Evolutionary conservation across 2,113 vertebrate genomes (phyloP).

Genomic region (Salvelinus namaycush): DNA sequence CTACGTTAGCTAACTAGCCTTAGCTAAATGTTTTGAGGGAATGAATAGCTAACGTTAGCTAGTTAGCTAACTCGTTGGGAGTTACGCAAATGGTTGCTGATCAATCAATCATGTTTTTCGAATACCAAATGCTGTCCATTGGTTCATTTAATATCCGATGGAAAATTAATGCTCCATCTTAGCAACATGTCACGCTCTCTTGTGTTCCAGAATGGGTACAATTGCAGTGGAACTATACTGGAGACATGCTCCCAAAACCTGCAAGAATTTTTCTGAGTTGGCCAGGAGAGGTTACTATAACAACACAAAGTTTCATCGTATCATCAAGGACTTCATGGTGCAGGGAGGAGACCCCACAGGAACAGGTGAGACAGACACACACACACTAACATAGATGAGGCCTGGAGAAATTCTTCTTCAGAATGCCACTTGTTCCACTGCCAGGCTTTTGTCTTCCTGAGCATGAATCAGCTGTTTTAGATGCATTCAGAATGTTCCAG

Average conservation of each 20-base stretch:
- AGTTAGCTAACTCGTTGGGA: not conserved
- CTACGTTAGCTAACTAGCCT: not conserved
- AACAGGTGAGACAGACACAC: constrained; percentile 76
- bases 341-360: constrained; percentile 95
- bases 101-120: no score
- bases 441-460: no score
- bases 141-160: no score
- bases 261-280: constrained; percentile 92
- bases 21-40: constrained; percentile 18
- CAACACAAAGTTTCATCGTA: constrained; percentile 89
- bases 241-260: constrained; percentile 90
- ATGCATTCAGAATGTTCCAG: no score
- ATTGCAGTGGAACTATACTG: constrained; percentile 90
- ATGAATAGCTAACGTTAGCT: not conserved
- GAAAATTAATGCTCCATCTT: no score
- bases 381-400: not conserved
- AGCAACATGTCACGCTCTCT: not conserved
- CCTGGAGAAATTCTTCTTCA: no score
- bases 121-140: no score
- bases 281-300: constrained; percentile 90
- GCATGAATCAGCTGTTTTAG: no score
- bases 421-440: not conserved
- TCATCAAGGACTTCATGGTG: constrained; percentile 97
- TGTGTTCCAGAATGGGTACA: constrained; percentile 83
- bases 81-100: no score